Evolutionary conservation across 2,113 vertebrate species (phyloP), one percentile per base, ranked within the genome.

Genomic region (Ploceus nigricollis): DNA sequence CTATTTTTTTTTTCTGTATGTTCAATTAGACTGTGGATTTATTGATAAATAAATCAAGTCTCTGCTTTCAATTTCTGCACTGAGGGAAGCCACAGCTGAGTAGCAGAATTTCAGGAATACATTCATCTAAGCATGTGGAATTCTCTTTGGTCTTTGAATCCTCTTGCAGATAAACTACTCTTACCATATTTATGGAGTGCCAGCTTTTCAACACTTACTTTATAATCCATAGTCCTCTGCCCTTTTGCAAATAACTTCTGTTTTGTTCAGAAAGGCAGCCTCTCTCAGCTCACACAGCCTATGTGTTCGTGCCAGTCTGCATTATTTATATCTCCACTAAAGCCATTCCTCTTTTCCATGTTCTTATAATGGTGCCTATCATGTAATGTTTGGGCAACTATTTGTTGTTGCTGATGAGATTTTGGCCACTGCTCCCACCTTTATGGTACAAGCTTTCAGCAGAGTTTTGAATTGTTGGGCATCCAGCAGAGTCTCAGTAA

Each of bases 31-130:
- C 61, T 84, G 73, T 47, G 70, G 63, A 93, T 93, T 95, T 93
- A 96, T 84, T 93, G 88, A 92, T 93, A 89, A 93, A 96, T 96
- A 96, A 95, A 96, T 95, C 88, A 94, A 84, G 48, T 70, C 81
- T 76, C 69, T 94, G 65, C 50, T 47, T 87, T 97, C 57, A 68
- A 16, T 93, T 92, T 88, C 87, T 79, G 63, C 82, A 75, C 76
- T 44, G 68, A 87, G 48, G 56, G 76, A 94, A 95, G 65, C 57
- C 81, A 86, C 71, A 77, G 92, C 64, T 73, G 82, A 93, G 51
- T 22, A 89, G 84, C 77, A 93, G 79, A 94, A 88, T 94, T 96
- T 96, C 65, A 86, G 84, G 61, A 92, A 87, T 81, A 82, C 57
- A 79, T 91, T 96, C 77, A 87, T 94, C 53, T 85, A 76, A 90